Evolutionary conservation across 2,888 invertebrate species (phyloP), one percentile per base, ranked within the genome.

Genomic region (Perizoma flavofasciatum): DNA sequence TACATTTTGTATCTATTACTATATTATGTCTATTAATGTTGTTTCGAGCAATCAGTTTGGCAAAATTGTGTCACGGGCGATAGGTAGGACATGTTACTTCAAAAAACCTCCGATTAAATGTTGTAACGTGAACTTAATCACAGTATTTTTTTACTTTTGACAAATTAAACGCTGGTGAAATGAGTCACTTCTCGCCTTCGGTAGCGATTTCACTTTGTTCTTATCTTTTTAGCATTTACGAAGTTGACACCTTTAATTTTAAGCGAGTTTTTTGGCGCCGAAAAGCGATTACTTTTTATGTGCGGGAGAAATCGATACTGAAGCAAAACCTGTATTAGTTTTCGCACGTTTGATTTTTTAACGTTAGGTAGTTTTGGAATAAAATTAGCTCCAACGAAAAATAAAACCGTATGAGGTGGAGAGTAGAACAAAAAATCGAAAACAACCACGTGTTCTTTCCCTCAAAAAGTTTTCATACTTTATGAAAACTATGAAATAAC

Each of bases 251-350:
- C 53, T 61, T 46, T 53, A 61, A 59, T 43, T 51, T 51, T 33
- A 51, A 55, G 46, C 47, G 39, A 53, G 62, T 63, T 65, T 71
- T 69, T 68, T 60, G 33, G 46, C 35, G 40, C 43, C 58, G 64
- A 61, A 73, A 48, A 73, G 82, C 79, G 76, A 80, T 82, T 78
- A 76, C 69, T 81, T 82, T 85, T 81, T 81, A 71, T 79, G 62
- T 67, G 71, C 55, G 70, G 64, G 77, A 75, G 82, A 83, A 83
- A 83, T 81, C 78, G 79, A 79, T 74, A 67, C 63, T 52, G 44
- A 47, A 45, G 49, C 9, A 57, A 61, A 58, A 55, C 4, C 39
- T 9, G 8, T 5, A 6, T 8, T 5, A 9, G 10, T 32, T 49
- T 55, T 43, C 11, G 55, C 48, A 22, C 34, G 34, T 9, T 34